These are phyloP conservation scores for Loris lydekkerianus DNA, from an alignment of 2,797 vertebrate species.

Conservation along the genomic window DNA sequence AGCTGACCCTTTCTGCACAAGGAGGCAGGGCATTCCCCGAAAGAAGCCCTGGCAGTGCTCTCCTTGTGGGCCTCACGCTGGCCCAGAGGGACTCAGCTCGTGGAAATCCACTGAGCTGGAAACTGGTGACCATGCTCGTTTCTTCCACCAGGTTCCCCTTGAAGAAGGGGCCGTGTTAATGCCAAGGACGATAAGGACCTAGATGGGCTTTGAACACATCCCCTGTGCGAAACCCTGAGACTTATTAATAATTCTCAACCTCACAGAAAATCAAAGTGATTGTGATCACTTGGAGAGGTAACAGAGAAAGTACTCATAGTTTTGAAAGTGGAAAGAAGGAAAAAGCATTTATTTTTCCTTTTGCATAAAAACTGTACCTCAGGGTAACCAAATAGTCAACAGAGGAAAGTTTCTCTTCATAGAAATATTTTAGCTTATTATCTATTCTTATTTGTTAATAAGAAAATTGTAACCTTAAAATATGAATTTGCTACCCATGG, in stretches of 20 bases:
- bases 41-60: too few species aligned
- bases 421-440: conserved; percentile 15
- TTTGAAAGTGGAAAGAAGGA: conserved; percentile 28
- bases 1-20: not conserved
- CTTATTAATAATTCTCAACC: conserved; percentile 48
- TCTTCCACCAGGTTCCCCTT: not conserved
- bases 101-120: not conserved
- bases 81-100: not conserved
- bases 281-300: not conserved
- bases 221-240: not conserved
- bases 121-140: not conserved
- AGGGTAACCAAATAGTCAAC: not conserved
- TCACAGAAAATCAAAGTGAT: conserved; percentile 24
- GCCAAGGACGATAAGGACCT: not conserved
- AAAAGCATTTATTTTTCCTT: not conserved
- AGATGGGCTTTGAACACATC: not conserved
- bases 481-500: too few species aligned
- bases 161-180: not conserved
- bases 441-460: not conserved
- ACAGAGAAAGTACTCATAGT: not conserved
- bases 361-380: not conserved
- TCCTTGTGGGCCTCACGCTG: fast-evolving
- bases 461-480: not conserved
- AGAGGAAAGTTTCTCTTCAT: not conserved
- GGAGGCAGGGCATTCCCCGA: too few species aligned